phyloP scores from a whole-genome alignment of 1,140 invertebrate species.

The Drosophila paulistorum region DNA sequence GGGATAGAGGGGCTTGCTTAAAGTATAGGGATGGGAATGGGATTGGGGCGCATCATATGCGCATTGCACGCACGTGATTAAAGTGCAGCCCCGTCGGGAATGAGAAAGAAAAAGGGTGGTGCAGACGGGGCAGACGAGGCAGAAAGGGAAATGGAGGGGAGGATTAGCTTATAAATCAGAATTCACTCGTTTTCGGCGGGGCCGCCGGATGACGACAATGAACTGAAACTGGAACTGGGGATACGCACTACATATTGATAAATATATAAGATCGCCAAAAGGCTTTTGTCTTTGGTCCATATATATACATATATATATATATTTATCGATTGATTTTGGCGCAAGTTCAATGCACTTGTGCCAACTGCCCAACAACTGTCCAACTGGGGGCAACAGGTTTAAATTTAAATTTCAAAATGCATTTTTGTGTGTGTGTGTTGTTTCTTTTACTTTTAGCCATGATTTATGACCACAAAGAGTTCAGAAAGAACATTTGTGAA shows the following conservation, averaged over 20 bases:
- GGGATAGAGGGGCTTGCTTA: not conserved
- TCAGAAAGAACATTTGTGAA: conserved; percentile 8
- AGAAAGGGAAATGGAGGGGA: conserved; percentile 8
- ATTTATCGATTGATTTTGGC: conserved; percentile 13
- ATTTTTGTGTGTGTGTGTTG: conserved; percentile 8
- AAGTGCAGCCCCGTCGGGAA: conserved; percentile 75
- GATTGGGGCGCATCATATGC: conserved; percentile 71
- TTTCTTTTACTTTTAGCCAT: conserved; percentile 13
- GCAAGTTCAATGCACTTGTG: conserved; percentile 68
- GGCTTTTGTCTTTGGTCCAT: conserved; percentile 62
- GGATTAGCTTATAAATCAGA: conserved; percentile 74
- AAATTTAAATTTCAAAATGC: conserved; percentile 72
- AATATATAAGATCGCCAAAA: conserved; percentile 76
- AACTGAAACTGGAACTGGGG: conserved; percentile 36
- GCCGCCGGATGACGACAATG: conserved; percentile 64
- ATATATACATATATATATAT: not conserved
- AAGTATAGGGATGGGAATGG: conserved; percentile 37
- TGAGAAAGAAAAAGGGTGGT: not conserved
- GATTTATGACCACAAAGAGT: conserved; percentile 52
- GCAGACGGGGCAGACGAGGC: not conserved
- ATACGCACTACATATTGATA: conserved; percentile 72
- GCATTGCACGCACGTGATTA: conserved; percentile 79
- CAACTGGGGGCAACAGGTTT: conserved; percentile 60
- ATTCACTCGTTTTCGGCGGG: conserved; percentile 61
- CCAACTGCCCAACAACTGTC: conserved; percentile 5